Evolutionary conservation across 2,113 vertebrate species (phyloP).

Genomic region (Callithrix jacchus): DNA sequence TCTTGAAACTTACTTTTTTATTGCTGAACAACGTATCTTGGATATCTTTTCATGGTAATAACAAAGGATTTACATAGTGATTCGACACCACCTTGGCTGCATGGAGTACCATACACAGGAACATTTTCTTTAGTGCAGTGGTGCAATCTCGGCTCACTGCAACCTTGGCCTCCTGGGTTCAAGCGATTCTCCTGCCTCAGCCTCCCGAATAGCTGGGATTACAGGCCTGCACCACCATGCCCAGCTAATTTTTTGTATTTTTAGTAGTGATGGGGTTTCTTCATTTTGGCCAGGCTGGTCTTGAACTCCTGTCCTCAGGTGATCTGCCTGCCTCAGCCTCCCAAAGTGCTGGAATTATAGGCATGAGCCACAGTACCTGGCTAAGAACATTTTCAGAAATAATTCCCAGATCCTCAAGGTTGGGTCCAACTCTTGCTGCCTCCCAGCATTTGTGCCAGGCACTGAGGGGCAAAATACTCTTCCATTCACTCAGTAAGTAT

Average conservation of each 20-base stretch:
- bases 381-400: background rate
- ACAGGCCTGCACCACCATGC: no score
- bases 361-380: no score
- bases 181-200: no score
- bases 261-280: no score
- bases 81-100: background rate
- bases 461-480: background rate
- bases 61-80: background rate
- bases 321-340: no score
- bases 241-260: no score
- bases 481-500: background rate
- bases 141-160: no score
- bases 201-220: no score
- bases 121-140: background rate
- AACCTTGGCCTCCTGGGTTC: no score
- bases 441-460: background rate
- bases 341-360: no score
- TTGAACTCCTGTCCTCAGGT: no score
- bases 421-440: background rate
- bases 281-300: no score
- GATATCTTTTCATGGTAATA: background rate
- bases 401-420: background rate
- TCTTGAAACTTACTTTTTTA: background rate
- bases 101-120: background rate
- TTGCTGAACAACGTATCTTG: background rate